phyloP scores from a whole-genome alignment of 2,888 invertebrate genomes.

The Platycheirus rosarum region DNA sequence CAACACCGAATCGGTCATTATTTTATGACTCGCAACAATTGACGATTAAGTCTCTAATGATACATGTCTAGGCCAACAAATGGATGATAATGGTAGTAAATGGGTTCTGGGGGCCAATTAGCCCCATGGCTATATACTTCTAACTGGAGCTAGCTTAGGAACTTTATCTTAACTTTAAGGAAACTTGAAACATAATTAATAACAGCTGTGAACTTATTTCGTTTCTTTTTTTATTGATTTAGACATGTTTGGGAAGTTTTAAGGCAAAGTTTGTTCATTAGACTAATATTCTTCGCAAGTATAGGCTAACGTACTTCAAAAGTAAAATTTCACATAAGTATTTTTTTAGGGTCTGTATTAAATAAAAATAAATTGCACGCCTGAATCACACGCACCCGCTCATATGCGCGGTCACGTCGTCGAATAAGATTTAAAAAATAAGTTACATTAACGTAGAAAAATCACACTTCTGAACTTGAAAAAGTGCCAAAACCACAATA shows the following conservation, averaged over 20 bases:
- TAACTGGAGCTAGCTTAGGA: constrained; percentile 26
- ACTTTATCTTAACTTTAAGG: constrained; percentile 40
- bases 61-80: constrained; percentile 62
- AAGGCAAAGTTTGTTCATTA: too few relatives aligned
- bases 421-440: too few relatives aligned
- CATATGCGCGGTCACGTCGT: too few relatives aligned
- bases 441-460: too few relatives aligned
- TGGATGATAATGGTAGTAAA: constrained; percentile 70
- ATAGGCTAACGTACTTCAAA: too few relatives aligned
- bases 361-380: too few relatives aligned
- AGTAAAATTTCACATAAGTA: too few relatives aligned
- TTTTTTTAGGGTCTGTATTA: too few relatives aligned
- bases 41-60: constrained; percentile 70
- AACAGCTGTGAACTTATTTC: constrained; percentile 67
- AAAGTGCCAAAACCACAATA: too few relatives aligned
- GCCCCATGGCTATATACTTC: constrained; percentile 56
- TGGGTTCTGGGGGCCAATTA: constrained; percentile 72
- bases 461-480: too few relatives aligned
- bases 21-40: constrained; percentile 24
- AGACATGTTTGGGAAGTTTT: not conserved
- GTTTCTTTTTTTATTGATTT: constrained; percentile 31
- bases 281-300: too few relatives aligned
- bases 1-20: constrained; percentile 44
- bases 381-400: too few relatives aligned
- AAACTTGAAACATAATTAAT: constrained; percentile 66